Base-by-base conservation (phyloP, 2,888 invertebrate species). In the Drosophila austrosaltans region DNA sequence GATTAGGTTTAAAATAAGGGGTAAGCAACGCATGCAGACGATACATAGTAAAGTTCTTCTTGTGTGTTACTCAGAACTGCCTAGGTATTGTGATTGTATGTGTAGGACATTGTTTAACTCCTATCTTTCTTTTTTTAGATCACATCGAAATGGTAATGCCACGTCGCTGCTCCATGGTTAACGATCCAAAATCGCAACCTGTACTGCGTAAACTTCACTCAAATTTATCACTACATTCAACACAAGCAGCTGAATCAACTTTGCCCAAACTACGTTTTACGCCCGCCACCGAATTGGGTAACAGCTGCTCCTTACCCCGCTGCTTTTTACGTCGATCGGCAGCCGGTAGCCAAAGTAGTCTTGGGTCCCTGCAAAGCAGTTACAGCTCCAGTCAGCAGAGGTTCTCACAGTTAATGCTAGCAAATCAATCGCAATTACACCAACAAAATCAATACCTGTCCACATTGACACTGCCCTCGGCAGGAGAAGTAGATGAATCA, bases 291-390 rank as follows among this genome's bases (percentile, higher is more conserved):
- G 64, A 72, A 40, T 60, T 66, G n/a, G 53, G 76, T 75, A 90
- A 91, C 66, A 92, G 92, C 70, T 90, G 92, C 22, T 92, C 92
- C 39, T 68, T 93, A 63, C 92, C 92, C 12, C 87, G 92, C 32
- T 89, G 90, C 69, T 92, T 92, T 60, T 74, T 92, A 64, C 91
- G 92, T 10, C 89, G 90, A 22, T 61, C 86, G 8, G 66, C 62
- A 48, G 79, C 81, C 10, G 90, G 89, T 48, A 90, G 89, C 3
- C 91, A 89, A 68, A 89, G 90, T 12, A 79, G 81, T 69, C 28
- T 81, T 5, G 79, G 79, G 1, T 79, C 81, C 3, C 63, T 88
- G 57, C 87, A 89, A 28, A 89, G 79, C 66, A 79, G 57, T 10
- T 69, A 62, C 57, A 74, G 74, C 12, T 68, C 76, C 56, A 77